Evolutionary conservation across 2,113 vertebrate species (phyloP).

Genomic region (Orthonyx spaldingii): DNA sequence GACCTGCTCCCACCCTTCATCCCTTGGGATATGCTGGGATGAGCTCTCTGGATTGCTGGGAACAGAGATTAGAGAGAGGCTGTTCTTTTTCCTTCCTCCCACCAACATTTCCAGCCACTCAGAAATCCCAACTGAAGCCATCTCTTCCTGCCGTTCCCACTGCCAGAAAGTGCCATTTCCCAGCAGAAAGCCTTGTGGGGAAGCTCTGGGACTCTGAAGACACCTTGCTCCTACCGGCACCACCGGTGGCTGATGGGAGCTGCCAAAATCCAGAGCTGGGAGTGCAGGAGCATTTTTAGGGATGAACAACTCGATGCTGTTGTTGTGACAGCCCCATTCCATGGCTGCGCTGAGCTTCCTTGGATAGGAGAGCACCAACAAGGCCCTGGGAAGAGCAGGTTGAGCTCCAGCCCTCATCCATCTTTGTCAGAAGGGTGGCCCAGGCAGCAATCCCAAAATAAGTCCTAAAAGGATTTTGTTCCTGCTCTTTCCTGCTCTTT

Average conservation of each 20-base stretch:
- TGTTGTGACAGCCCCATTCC: background rate
- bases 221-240: accelerated
- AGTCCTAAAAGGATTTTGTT: background rate
- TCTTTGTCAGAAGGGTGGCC: background rate
- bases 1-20: background rate
- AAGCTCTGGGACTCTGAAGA: background rate
- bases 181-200: background rate
- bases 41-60: background rate
- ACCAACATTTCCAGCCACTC: background rate
- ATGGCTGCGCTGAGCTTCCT: accelerated
- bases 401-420: background rate
- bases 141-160: too few species aligned
- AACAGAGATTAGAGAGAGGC: background rate
- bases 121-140: background rate
- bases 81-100: background rate
- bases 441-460: background rate
- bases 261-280: accelerated
- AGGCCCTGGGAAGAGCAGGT: background rate
- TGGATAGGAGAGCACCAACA: background rate
- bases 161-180: too few species aligned
- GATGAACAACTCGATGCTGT: background rate
- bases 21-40: background rate
- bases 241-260: background rate
- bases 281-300: background rate
- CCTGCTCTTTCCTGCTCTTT: background rate